Base-by-base conservation (phyloP, 2,113 vertebrate genomes). In the Thinocorus orbignyianus region DNA sequence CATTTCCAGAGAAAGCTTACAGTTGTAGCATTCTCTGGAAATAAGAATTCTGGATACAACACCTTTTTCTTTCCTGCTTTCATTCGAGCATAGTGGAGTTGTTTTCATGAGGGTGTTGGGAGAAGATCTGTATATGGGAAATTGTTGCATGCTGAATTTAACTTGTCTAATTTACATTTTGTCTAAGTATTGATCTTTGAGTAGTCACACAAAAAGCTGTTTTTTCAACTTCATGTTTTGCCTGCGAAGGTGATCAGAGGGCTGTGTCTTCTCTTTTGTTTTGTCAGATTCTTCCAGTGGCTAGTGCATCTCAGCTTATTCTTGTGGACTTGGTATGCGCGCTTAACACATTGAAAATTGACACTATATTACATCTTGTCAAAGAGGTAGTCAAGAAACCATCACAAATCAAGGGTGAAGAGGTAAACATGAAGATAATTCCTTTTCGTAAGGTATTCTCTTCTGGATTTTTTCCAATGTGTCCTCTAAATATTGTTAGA, bases 381-480 rank as follows among this genome's bases (percentile, higher is more conserved):
- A 99, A 99, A 97, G 99, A 99, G 90, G 99, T 99, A 92, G 99
- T 99, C 78, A 99, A 99, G 97, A 99, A 99, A 92, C 99, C 99
- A 4, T 98, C 98, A 44, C 99, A 99, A 90, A 98, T 99, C 90
- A 99, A 98, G 92, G 98, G 98, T 25, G 99, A 99, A 33, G 98
- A 99, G 99, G 99, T 99, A 97, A 96, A 39, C 33, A 23, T 44
- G 33, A 65, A 64, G 9, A 66, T 17, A 66, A 76, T 86, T 80
- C 26, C 10, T 57, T 41, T 93, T 58, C 8, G 37, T 44, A 11
- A 13, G n/a, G 9, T 31, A 51, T 79, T 92, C n/a, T 60, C 7
- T 73, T 49, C 62, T 88, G 46, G 23, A 46, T 90, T 15, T 86
- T 9, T 83, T 87, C 54, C 35, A 69, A 0, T 20, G 16, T 20